Base-by-base conservation (phyloP, 2,888 invertebrate species). In the Chouioia cunea region DNA sequence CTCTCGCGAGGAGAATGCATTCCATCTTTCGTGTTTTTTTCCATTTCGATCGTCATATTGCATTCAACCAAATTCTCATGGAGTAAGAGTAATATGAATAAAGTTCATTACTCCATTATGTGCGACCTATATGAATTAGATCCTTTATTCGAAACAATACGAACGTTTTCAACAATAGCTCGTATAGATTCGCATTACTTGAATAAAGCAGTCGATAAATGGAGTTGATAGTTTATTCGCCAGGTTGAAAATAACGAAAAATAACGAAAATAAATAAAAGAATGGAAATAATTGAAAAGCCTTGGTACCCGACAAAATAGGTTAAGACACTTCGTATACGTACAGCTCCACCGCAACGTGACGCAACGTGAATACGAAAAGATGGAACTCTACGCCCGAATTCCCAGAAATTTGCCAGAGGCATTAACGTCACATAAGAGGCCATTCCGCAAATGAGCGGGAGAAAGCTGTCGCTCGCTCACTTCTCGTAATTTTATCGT, bases 401-500 rank as follows among this genome's bases (percentile, higher is more conserved):
- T 59, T 67, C 54, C 53, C 27, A 47, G 50, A 69, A 27, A 27
- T 27, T 69, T 69, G 63, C 69, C 46, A 36, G 22, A 50, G 44
- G 46, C 50, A 57, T 65, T 63, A 68, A 65, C 58, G 54, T 57
- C 36, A 54, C 48, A 36, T 22, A 53, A 58, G 53, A 50, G 43
- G 66, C 65, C 36, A 27, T 65, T 65, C 58, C 60, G 43, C 59
- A 72, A 70, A 64, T 57, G 64, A 66, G 50, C 56, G 65, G 64
- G n/a, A 18, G 57, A 22, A 52, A 56, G 62, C 23, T 46, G 43
- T 53, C 46, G 53, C 20, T 20, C 10, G 20, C 57, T 53, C 16
- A 18, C 18, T 43, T 18, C 23, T 20, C 54, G 65, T 71, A 66
- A 71, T 66, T 71, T 71, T 71, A 66, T 66, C 63, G 62, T 56